Evolutionary conservation across 2,888 invertebrate species (phyloP), one percentile per base, ranked within the genome.

Genomic region (Zelleria hepariella): DNA sequence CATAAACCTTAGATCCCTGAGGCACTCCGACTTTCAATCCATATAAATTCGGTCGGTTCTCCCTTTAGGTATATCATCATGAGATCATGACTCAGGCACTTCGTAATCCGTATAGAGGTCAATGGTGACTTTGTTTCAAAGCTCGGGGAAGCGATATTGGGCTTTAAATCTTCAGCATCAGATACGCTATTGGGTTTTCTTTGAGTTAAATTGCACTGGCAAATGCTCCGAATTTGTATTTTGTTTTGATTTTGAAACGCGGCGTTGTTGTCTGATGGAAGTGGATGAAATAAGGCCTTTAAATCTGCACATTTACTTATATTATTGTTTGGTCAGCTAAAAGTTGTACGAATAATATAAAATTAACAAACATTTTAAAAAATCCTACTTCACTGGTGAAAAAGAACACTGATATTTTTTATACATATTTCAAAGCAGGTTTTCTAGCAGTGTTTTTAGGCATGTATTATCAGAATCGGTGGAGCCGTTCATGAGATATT

Each of bases 61-160:
- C 24, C 26, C 25, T 51, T 51, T n/a, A n/a, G n/a, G n/a, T n/a
- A n/a, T n/a, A n/a, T n/a, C n/a, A 42, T 42, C 32, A 42, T 15
- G 32, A 54, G 23, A 21, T 54, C 57, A 57, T 57, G 57, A 57
- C 25, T 48, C 57, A 57, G 15, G n/a, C n/a, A n/a, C n/a, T n/a
- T n/a, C n/a, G n/a, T n/a, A n/a, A n/a, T 25, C 18, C 10, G 24
- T 57, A 57, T n/a, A 48, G 47, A 57, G 57, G 57, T 57, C 57
- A 57, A 24, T 24, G 48, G 48, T 52, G 32, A 52, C 32, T 42
- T 42, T 42, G 32, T 42, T 42, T 15, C 32, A 15, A 42, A 51
- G 51, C 51, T 49, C 2, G 18, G 23, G 23, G 20, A 51, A 51
- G 51, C 4, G 20, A 23, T 23, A 51, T 18, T 23, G 20, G 23